These are phyloP conservation scores for Melanotus villosus DNA, from an alignment of 2,888 invertebrate genomes.

Conservation along the genomic window DNA sequence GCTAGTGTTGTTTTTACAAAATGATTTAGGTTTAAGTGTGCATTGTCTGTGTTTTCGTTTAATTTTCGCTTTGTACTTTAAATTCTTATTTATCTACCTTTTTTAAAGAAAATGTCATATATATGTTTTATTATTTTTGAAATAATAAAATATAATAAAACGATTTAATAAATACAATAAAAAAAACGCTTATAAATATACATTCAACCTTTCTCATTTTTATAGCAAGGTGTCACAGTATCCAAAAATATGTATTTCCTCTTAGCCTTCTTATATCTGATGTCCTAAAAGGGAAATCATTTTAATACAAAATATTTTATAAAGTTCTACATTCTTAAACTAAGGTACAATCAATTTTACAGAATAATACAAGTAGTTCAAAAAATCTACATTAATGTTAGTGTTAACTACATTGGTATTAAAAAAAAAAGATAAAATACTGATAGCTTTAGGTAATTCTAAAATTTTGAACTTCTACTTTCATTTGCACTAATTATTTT, in stretches of 20 bases:
- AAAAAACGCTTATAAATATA: slow-evolving; percentile 23
- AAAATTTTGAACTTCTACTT: no score
- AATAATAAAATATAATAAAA: slow-evolving; percentile 36
- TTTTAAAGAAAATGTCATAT: slow-evolving; percentile 3
- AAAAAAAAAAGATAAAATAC: no score
- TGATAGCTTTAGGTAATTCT: no score
- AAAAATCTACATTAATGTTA: no score
- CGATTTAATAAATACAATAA: slow-evolving; percentile 24
- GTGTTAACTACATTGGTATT: no score
- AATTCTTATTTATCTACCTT: neutral
- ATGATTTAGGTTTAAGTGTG: neutral
- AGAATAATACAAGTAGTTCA: no score
- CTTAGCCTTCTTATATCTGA: slow-evolving; percentile 63
- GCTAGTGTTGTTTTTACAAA: neutral
- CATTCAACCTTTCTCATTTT: slow-evolving; percentile 23
- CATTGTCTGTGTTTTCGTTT: slow-evolving; percentile 3
- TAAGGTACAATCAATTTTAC: no score
- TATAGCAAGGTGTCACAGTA: slow-evolving; percentile 8
- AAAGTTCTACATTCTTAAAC: no score
- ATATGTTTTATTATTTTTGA: slow-evolving; percentile 30
- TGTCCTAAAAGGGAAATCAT: slow-evolving; percentile 59
- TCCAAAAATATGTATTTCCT: slow-evolving; percentile 55
- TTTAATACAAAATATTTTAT: no score
- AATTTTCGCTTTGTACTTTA: slow-evolving; percentile 4
- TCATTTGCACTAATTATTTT: no score